These are phyloP conservation scores for Nomada lathburiana DNA, from an alignment of 2,888 invertebrate species.

Conservation along the genomic window DNA sequence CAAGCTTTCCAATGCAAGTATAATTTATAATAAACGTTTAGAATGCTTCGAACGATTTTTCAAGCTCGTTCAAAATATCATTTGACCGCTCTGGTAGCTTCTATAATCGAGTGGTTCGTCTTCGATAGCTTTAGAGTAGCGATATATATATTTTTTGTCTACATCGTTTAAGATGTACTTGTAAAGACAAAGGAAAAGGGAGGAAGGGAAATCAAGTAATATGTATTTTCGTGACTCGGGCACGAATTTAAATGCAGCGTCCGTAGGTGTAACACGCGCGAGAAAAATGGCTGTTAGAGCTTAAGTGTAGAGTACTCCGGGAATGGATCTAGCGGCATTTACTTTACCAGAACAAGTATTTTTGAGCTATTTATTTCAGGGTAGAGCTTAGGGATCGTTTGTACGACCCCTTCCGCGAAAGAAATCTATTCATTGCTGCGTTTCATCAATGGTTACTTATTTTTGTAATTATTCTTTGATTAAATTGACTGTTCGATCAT, in stretches of 20 bases:
- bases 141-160: slow-evolving; percentile 20
- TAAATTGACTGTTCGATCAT: too few relatives aligned
- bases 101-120: neutral
- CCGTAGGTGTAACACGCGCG: neutral
- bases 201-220: neutral
- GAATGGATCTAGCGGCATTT: slow-evolving; percentile 41
- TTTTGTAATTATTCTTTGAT: neutral
- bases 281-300: slow-evolving; percentile 12
- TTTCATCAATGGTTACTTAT: neutral
- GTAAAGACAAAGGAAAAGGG: neutral
- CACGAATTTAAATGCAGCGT: neutral
- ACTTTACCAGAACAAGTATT: slow-evolving; percentile 47
- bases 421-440: neutral
- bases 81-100: neutral
- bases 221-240: slow-evolving; percentile 31
- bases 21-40: neutral
- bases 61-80: too few relatives aligned
- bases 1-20: neutral
- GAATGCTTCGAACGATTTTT: neutral
- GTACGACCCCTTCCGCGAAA: neutral
- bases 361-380: slow-evolving; percentile 42
- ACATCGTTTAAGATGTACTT: neutral
- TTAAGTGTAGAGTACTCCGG: slow-evolving; percentile 31
- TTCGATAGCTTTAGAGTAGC: slow-evolving; percentile 21
- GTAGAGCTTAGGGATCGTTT: neutral